These are phyloP conservation scores for Anastrepha ludens DNA, from an alignment of 1,140 invertebrate genomes.

Conservation along the genomic window DNA sequence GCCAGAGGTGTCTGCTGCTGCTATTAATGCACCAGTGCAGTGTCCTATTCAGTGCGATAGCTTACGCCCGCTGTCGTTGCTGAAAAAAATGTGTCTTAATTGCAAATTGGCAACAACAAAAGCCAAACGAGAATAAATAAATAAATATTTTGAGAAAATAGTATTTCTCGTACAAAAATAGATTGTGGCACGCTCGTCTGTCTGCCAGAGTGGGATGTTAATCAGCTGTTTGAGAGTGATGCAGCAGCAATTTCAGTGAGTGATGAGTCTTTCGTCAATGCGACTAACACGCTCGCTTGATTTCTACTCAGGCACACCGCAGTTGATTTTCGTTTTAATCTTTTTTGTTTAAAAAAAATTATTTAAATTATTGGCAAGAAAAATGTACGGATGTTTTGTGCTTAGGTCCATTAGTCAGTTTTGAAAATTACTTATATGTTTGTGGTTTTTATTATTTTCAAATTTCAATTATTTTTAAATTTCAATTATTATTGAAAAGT, in stretches of 20 bases:
- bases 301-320: not conserved
- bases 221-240: constrained; percentile 15
- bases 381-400: too few species aligned
- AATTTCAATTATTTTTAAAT: too few species aligned
- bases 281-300: not conserved
- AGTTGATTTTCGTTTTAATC: not conserved
- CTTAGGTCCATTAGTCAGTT: too few species aligned
- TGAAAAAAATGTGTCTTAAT: constrained; percentile 25
- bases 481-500: too few species aligned
- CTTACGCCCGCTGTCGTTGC: not conserved
- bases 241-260: constrained; percentile 18
- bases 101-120: constrained; percentile 1
- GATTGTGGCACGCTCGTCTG: not conserved
- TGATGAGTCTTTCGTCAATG: not conserved
- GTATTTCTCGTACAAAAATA: not conserved
- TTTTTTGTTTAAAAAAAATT: not conserved
- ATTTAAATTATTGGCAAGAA: not conserved
- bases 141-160: constrained; percentile 14
- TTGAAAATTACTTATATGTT: too few species aligned
- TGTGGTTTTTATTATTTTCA: too few species aligned
- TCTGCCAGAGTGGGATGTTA: not conserved
- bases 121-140: constrained; percentile 15
- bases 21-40: not conserved
- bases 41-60: constrained; percentile 26
- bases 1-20: not conserved